A percentile compares a stretch with the other conserved stretches of the same genome.
Evolutionary conservation across 2,113 vertebrate species (phyloP).

Genomic region (Trogon melanurus): DNA sequence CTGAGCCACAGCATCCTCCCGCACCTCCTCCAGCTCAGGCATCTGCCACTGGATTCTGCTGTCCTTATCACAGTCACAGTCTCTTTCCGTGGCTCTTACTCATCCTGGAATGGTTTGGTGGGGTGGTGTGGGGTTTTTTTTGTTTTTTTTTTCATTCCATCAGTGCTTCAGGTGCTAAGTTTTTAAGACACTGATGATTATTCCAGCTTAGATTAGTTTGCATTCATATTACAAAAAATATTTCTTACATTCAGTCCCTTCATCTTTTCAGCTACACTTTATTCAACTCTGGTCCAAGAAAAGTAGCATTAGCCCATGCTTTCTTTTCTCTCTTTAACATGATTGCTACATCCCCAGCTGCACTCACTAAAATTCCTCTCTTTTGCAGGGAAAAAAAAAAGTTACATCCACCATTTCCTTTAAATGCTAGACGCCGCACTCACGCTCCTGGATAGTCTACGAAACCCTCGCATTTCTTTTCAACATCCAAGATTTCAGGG

Average conservation of each 20-base stretch:
- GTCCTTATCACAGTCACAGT: background rate
- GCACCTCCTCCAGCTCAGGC: background rate
- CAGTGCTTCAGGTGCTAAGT: background rate
- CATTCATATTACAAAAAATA: background rate
- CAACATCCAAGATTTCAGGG: background rate
- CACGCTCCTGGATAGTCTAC: rapidly evolving
- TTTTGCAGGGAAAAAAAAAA: background rate
- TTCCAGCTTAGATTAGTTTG: background rate
- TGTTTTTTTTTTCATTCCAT: background rate
- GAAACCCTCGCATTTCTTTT: background rate
- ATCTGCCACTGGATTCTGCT: background rate
- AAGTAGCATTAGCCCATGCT: background rate
- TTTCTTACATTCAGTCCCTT: background rate
- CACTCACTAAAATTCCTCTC: background rate
- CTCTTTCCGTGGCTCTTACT: background rate
- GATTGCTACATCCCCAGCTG: background rate
- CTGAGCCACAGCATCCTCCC: background rate
- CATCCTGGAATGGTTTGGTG: background rate
- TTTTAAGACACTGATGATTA: background rate
- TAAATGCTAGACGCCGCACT: background rate
- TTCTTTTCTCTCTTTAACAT: background rate
- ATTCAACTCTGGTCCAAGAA: background rate
- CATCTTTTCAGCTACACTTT: background rate
- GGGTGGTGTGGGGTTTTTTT: too few species aligned
- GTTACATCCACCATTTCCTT: background rate